Evolutionary conservation across 2,797 vertebrate species (phyloP).

Genomic region (Lepus townsendii): DNA sequence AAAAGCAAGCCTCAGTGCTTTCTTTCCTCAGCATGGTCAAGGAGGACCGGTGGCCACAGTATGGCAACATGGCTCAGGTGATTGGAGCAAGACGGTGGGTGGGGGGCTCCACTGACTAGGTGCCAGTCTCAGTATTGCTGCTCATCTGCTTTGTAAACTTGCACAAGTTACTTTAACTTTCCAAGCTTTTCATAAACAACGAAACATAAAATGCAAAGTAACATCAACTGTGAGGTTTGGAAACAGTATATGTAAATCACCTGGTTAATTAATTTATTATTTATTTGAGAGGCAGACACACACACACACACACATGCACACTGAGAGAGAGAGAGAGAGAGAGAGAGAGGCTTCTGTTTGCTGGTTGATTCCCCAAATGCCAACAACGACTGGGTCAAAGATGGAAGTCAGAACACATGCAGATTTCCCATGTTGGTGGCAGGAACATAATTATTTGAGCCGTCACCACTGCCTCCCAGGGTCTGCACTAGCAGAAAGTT

Average conservation of each 20-base stretch:
- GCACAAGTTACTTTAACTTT: background rate
- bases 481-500: too few relatives aligned
- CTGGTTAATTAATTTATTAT: background rate
- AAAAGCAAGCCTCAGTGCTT: background rate
- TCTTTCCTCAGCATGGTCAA: background rate
- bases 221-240: background rate
- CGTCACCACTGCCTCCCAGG: too few relatives aligned
- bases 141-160: background rate
- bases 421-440: too few relatives aligned
- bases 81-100: background rate
- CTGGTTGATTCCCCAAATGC: too few relatives aligned
- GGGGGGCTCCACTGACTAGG: too few relatives aligned
- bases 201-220: background rate
- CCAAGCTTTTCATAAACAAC: background rate
- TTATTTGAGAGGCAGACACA: too few relatives aligned
- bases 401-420: too few relatives aligned
- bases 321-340: too few relatives aligned
- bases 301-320: too few relatives aligned
- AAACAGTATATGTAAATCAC: background rate
- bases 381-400: too few relatives aligned
- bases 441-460: too few relatives aligned
- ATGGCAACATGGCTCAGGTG: accelerated
- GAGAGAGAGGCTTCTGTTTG: too few relatives aligned
- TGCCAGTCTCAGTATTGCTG: background rate
- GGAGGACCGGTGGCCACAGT: background rate